Percentiles rank a stretch among this genome's conserved stretches.
phyloP scores from a whole-genome alignment of 2,113 vertebrate species.

The Sylvilagus bachmani region DNA sequence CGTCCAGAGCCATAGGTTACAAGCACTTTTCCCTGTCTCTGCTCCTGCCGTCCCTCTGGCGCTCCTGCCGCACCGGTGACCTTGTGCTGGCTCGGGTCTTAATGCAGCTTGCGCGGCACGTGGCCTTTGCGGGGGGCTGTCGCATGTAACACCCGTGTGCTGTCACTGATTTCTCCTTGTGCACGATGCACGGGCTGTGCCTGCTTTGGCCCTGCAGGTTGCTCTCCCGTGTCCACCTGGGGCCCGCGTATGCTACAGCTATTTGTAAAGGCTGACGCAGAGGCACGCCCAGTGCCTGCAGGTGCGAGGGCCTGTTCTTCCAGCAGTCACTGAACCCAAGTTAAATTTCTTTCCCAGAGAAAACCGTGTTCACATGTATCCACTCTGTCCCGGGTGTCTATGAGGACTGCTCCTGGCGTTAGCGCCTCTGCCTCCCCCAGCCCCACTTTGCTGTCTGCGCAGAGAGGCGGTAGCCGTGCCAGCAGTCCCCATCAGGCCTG shows the following conservation, averaged over 20 bases:
- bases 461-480: neutral
- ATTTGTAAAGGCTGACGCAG: neutral
- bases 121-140: neutral
- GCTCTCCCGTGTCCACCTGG: too few species aligned
- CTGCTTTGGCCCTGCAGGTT: neutral
- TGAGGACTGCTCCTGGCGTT: neutral
- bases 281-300: neutral
- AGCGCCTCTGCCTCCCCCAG: neutral
- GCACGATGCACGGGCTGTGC: too few species aligned
- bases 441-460: neutral
- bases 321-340: neutral
- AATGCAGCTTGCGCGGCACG: neutral
- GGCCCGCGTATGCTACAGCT: too few species aligned
- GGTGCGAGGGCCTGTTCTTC: neutral
- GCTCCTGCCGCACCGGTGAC: neutral
- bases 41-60: too few species aligned
- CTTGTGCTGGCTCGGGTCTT: neutral
- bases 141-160: neutral
- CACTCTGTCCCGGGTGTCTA: neutral
- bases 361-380: too few species aligned
- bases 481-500: neutral
- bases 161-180: neutral
- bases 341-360: neutral
- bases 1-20: too few species aligned
- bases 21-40: too few species aligned